A percentile compares a stretch with the other conserved stretches of the same genome.
Evolutionary conservation across 2,888 invertebrate genomes (phyloP).

Genomic region (Noctua pronuba): DNA sequence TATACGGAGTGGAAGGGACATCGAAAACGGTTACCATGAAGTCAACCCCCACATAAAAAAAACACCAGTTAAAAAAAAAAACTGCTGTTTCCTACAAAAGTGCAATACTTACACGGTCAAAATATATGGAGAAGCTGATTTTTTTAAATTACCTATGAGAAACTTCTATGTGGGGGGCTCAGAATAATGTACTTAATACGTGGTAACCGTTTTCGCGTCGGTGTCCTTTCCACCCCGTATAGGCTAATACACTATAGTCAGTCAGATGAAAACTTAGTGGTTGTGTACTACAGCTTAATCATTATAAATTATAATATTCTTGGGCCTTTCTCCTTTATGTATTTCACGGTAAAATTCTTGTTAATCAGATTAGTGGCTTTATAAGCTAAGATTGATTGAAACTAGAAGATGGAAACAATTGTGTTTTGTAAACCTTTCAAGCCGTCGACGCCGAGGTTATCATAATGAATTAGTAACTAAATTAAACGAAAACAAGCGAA

Average conservation of each 20-base stretch:
- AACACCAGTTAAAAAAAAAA: too few relatives aligned
- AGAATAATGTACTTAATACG: too few relatives aligned
- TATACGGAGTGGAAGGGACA: too few relatives aligned
- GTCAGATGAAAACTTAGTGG: not conserved
- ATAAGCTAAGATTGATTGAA: conserved; percentile 52
- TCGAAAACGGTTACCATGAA: too few relatives aligned
- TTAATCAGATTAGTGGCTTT: conserved; percentile 47
- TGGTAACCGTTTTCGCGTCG: too few relatives aligned
- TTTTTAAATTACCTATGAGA: too few relatives aligned
- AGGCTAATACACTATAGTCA: not conserved
- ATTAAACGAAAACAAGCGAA: conserved; percentile 56
- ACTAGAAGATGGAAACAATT: conserved; percentile 47
- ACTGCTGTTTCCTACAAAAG: too few relatives aligned
- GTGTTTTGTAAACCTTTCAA: conserved; percentile 43
- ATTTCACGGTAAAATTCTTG: conserved; percentile 36
- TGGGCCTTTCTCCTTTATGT: conserved; percentile 22
- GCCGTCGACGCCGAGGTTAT: conserved; percentile 41
- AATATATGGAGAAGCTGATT: too few relatives aligned
- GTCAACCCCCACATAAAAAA: too few relatives aligned
- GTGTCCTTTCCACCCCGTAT: too few relatives aligned
- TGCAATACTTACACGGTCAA: too few relatives aligned
- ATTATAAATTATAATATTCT: conserved; percentile 40
- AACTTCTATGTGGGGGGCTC: too few relatives aligned
- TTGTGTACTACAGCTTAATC: conserved; percentile 9
- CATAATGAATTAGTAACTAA: conserved; percentile 52